These are phyloP conservation scores for Atractosteus spatula DNA, from an alignment of 2,113 vertebrate genomes.

Conservation along the genomic window DNA sequence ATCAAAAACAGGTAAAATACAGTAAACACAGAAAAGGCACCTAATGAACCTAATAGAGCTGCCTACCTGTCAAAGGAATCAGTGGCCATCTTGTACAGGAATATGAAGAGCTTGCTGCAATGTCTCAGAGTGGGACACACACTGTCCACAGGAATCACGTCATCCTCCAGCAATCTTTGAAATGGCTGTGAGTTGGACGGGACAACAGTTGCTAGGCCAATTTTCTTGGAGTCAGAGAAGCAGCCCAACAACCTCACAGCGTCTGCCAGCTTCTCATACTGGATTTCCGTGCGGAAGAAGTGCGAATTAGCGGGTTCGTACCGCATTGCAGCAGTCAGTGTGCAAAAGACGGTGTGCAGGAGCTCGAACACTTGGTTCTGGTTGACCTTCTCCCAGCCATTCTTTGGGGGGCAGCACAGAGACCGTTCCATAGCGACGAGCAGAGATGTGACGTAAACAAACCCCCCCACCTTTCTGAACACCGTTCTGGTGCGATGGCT, in stretches of 20 bases:
- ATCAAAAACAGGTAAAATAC: too few relatives aligned
- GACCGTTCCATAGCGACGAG: constrained; percentile 95
- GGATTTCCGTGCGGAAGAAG: constrained; percentile 96
- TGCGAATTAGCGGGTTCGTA: constrained; percentile 96
- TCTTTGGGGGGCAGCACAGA: constrained; percentile 78
- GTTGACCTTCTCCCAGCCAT: constrained; percentile 90
- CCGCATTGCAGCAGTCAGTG: constrained; percentile 93
- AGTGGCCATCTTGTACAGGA: constrained; percentile 95
- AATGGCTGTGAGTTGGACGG: constrained; percentile 90
- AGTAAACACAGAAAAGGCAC: too few relatives aligned
- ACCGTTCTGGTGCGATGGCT: constrained; percentile 95
- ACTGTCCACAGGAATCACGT: constrained; percentile 70
- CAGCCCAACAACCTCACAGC: constrained; percentile 93
- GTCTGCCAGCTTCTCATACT: constrained; percentile 96
- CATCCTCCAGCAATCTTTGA: constrained; percentile 91
- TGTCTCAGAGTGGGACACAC: constrained; percentile 86
- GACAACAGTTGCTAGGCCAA: constrained; percentile 75
- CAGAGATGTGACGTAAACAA: constrained; percentile 94
- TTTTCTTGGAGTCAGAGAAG: constrained; percentile 90
- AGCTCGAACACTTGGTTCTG: constrained; percentile 94
- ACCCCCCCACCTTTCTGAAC: constrained; percentile 95
- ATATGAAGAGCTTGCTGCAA: constrained; percentile 96
- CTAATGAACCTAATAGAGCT: too few relatives aligned
- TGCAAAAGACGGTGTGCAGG: constrained; percentile 89
- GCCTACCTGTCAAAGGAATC: constrained; percentile 96